phyloP scores from a whole-genome alignment of 1,140 invertebrate species.

The Drosophila cardini region DNA sequence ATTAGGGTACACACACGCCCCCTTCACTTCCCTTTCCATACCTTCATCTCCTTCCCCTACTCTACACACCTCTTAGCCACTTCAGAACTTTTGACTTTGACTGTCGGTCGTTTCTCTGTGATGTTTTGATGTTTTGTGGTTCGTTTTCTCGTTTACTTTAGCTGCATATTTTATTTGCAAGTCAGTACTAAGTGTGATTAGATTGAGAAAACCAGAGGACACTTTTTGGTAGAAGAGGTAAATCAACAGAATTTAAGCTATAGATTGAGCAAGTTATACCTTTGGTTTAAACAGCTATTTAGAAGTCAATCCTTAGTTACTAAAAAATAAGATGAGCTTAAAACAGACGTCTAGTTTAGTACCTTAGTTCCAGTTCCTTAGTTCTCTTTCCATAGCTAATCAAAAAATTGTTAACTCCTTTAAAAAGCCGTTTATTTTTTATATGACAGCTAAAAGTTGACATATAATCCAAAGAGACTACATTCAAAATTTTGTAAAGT shows the following conservation, averaged over 20 bases:
- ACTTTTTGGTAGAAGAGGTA: too few relatives aligned
- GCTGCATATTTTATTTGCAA: constrained; percentile 26
- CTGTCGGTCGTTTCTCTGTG: constrained; percentile 30
- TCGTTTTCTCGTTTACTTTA: constrained; percentile 11
- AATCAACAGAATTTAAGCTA: background rate
- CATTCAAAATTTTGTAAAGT: too few relatives aligned
- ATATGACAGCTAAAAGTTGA: background rate
- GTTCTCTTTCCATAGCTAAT: too few relatives aligned
- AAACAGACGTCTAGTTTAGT: too few relatives aligned
- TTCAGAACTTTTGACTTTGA: constrained; percentile 10
- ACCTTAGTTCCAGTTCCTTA: too few relatives aligned
- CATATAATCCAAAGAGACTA: background rate
- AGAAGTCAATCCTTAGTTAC: too few relatives aligned
- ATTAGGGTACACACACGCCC: constrained; percentile 19
- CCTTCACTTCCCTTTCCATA: too few relatives aligned
- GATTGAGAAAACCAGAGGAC: background rate
- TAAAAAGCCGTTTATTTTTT: background rate
- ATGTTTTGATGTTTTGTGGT: constrained; percentile 24
- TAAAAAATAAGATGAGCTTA: too few relatives aligned
- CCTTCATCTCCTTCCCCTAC: background rate
- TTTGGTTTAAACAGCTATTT: too few relatives aligned
- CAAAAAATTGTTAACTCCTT: too few relatives aligned
- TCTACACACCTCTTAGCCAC: background rate
- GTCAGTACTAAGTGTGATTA: constrained; percentile 6
- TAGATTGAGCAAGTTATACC: background rate